Evolutionary conservation across 1,140 invertebrate genomes (phyloP), one percentile per base, ranked within the genome.

Genomic region (Drosophila ohnishii): DNA sequence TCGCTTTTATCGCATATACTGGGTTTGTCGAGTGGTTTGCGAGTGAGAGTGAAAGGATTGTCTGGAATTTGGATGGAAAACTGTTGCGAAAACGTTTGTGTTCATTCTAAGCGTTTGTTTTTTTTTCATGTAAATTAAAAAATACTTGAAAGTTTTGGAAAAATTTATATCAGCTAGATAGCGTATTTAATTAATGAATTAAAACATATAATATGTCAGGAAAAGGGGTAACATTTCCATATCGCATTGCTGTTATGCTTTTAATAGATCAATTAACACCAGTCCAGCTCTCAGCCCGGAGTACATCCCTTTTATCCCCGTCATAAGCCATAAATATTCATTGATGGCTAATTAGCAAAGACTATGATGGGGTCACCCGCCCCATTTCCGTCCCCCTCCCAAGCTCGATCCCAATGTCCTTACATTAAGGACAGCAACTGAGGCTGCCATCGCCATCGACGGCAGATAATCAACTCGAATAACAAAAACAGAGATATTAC

Each of bases 271-370:
- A 39, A 30, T 35, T 45, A 25, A 44, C 42, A 22, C 11, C 47
- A 8, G 30, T 30, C 14, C 60, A 28, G 64, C 35, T 35, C 28
- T 35, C n/a, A 42, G 25, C 69, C 32, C 51, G 11, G 4, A n/a
- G 51, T n/a, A 39, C 22, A 47, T 34, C 42, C 62, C 63, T 16
- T 40, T n/a, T n/a, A 45, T 35, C 34, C 37, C 47, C 32, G 22
- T 22, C 70, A 61, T 42, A 73, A 47, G 44, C 55, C 37, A 83
- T 87, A 76, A 88, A 87, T 83, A 86, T 83, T 78, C 65, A 85
- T 85, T 82, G 79, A 78, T 70, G 70, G 75, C 76, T 83, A 80
- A 83, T 88, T 80, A 73, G 57, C 61, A 44, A 30, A 48, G 59
- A 63, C 75, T 44, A 32, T 51, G 35, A 37, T 45, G 57, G 37